phyloP scores from a whole-genome alignment of 2,113 vertebrate species.

The Leptodactylus fuscus region DNA sequence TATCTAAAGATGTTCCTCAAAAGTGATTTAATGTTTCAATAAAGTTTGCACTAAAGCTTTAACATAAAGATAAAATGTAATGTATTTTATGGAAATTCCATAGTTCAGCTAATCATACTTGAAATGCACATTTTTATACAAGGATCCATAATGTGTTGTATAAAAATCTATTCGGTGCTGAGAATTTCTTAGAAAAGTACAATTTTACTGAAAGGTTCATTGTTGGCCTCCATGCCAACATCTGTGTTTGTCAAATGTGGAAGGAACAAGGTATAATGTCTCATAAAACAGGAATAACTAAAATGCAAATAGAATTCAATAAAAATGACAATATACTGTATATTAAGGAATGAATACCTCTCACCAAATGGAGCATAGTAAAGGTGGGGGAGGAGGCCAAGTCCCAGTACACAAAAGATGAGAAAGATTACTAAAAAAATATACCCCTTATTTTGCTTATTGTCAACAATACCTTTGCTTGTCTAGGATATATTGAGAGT shows the following conservation, averaged over 20 bases:
- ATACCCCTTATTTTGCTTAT: too few relatives aligned
- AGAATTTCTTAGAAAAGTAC: not conserved
- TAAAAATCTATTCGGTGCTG: not conserved
- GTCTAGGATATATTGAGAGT: too few relatives aligned
- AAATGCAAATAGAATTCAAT: not conserved
- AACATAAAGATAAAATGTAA: slow-evolving; percentile 19
- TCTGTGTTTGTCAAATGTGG: not conserved
- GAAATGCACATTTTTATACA: slow-evolving; percentile 36
- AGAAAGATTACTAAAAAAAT: too few relatives aligned
- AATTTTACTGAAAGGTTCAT: not conserved
- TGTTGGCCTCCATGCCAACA: not conserved
- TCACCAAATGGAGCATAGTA: not conserved
- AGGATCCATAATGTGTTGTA: not conserved
- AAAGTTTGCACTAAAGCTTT: slow-evolving; percentile 36
- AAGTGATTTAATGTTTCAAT: slow-evolving; percentile 46
- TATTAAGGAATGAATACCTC: not conserved
- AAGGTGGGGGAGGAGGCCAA: too few relatives aligned
- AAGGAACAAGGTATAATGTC: not conserved
- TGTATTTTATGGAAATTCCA: slow-evolving; percentile 21
- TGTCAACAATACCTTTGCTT: too few relatives aligned
- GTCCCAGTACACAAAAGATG: too few relatives aligned
- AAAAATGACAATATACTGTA: too few relatives aligned
- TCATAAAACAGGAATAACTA: not conserved
- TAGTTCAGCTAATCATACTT: not conserved
- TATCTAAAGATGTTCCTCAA: slow-evolving; percentile 20